Evolutionary conservation across 2,113 vertebrate species (phyloP), one percentile per base, ranked within the genome.

Genomic region (Brachyhypopomus occidentalis): DNA sequence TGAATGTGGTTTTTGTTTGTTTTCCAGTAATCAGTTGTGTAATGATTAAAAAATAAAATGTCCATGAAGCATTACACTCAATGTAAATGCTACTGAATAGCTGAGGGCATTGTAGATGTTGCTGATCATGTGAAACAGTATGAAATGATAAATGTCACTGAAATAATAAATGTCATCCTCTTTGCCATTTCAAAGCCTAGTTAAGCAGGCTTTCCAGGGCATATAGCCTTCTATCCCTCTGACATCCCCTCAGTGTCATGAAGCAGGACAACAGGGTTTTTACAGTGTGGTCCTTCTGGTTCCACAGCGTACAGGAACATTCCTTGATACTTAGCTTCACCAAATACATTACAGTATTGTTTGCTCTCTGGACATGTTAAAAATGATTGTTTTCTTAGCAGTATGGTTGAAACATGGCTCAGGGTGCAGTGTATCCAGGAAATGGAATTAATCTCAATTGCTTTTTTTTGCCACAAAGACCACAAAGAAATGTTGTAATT

Each of bases 121-220:
- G 36, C 52, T 76, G 41, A 85, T 58, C 77, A 74, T 81, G 69
- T 84, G 77, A 81, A 78, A 52, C 12, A 60, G 69, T 74, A 36
- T 64, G 14, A 41, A 77, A 41, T n/a, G n/a, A n/a, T n/a, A n/a
- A n/a, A n/a, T n/a, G n/a, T n/a, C 52, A 74, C 59, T 56, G 27
- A 79, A 83, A 71, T 63, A 23, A 82, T 85, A 83, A 85, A 86
- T 85, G 87, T 55, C 67, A 66, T 38, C 52, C 34, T 38, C 59
- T 58, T 71, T 72, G 70, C 63, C 74, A 72, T 60, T 62, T 64
- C 64, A 25, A 52, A 36, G 58, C 66, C 36, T 77, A 78, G 64
- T 67, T 58, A 55, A 60, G 60, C 72, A 20, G 72, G 38, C 30
- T 75, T 63, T 19, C 41, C 6, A 38, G 20, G 75, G 17, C 56